A percentile compares a stretch with the other conserved stretches of the same genome.
Conservation (phyloP, 1,140 invertebrate genomes). For the Ridgeia piscesae region DNA sequence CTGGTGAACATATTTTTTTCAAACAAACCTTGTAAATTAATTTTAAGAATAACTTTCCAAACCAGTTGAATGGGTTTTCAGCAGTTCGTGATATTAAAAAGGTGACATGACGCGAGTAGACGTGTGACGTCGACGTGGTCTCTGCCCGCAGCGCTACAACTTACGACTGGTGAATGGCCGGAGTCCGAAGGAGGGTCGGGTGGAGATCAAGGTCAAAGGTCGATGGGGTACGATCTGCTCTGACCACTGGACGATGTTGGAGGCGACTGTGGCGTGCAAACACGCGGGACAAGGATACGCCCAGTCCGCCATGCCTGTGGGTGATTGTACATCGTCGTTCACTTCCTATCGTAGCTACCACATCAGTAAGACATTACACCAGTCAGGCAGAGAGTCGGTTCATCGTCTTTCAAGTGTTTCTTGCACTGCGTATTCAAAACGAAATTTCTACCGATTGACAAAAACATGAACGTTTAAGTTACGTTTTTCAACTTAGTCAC, state of each 20-base stretch:
- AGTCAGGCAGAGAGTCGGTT: no score
- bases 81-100: neutral
- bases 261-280: constrained; percentile 45
- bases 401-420: no score
- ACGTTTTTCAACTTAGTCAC: no score
- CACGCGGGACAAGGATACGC: constrained; percentile 40
- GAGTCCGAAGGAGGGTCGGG: constrained; percentile 37
- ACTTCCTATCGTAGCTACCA: no score
- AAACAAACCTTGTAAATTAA: neutral
- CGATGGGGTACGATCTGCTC: constrained; percentile 47
- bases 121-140: neutral
- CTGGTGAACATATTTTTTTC: no score
- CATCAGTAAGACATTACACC: no score
- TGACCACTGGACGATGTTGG: constrained; percentile 44
- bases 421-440: no score
- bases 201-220: constrained; percentile 38
- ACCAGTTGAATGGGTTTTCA: no score
- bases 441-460: no score
- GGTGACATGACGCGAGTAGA: neutral
- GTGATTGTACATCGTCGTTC: neutral
- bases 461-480: no score
- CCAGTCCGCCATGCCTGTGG: constrained; percentile 40
- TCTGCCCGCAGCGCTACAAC: constrained; percentile 25
- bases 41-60: neutral
- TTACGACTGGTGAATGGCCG: constrained; percentile 38